Base-by-base conservation (phyloP, 2,113 vertebrate species). In the Nyctibius bracteatus region DNA sequence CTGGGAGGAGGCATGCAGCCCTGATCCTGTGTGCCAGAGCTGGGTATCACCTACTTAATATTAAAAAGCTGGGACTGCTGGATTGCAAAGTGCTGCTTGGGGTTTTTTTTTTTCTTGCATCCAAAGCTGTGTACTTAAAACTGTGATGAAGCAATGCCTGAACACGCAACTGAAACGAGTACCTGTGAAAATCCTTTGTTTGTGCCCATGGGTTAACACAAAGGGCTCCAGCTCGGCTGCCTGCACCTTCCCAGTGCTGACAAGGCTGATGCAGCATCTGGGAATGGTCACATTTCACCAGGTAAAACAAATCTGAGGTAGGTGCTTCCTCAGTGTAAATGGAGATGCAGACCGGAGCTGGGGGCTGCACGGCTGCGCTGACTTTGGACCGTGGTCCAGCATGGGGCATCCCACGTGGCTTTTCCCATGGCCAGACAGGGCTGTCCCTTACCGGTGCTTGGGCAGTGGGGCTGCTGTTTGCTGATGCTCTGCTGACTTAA, bases 361-460 rank as follows among this genome's bases (percentile, higher is more conserved):
- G 35, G 25, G 0, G 17, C 12, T 0, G 7, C 0, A 8, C 0
- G 2, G 2, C 68, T 0, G 4, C 22, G 25, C 21, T 43, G n/a
- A 14, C 18, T 74, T 10, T 54, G 14, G 44, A 3, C 2, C 0
- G 3, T 11, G 46, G 9, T 8, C 44, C 35, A 33, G 49, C 12
- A 2, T 0, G 2, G 61, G 7, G 9, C 17, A 41, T 28, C 46
- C 20, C 12, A 0, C 0, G 3, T 19, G 55, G 2, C 21, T 77
- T 31, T 63, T 63, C 71, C 49, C 21, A 10, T 0, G 1, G 9
- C 3, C 2, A 3, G 20, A 23, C 21, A 35, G 41, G 25, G 28
- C 41, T 78, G 59, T 12, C 16, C 31, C 28, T 39, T 30, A 7
- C 0, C 0, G 41, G 15, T 1, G 3, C 49, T 27, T 8, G 22